phyloP scores from a whole-genome alignment of 2,797 vertebrate species.

The Lagodon rhomboides region DNA sequence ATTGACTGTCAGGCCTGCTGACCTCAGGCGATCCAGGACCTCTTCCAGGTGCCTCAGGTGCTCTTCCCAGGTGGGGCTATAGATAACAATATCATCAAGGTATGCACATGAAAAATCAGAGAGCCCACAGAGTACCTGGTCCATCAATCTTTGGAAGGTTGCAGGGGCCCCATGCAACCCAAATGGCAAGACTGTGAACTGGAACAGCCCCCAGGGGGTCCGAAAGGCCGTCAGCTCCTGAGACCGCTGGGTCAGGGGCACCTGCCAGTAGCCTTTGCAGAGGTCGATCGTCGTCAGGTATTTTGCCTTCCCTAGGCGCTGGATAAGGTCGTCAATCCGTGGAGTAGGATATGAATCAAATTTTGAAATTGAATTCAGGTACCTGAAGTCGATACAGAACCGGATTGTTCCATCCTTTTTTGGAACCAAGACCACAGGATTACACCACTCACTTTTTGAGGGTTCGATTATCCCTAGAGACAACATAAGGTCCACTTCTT shows the following conservation, averaged over 20 bases:
- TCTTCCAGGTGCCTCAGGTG: no score
- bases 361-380: constrained; percentile 9
- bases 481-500: neutral
- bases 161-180: neutral
- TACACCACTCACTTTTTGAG: constrained; percentile 1
- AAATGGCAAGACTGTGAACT: neutral
- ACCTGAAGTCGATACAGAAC: constrained; percentile 19
- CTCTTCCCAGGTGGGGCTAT: neutral
- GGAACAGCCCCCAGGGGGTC: neutral
- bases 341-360: constrained; percentile 19
- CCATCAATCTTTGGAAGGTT: neutral
- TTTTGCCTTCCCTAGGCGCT: neutral
- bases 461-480: neutral
- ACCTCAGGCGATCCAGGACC: neutral
- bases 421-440: neutral
- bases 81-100: neutral
- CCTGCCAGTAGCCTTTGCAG: neutral
- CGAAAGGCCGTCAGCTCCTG: neutral
- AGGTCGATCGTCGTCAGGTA: neutral
- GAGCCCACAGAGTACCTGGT: neutral
- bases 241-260: neutral
- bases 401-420: constrained; percentile 6
- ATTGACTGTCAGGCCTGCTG: neutral
- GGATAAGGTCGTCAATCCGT: neutral
- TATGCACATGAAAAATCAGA: neutral